Evolutionary conservation across 2,797 vertebrate species (phyloP).

Genomic region (Microctenopoma stevenorrisi): DNA sequence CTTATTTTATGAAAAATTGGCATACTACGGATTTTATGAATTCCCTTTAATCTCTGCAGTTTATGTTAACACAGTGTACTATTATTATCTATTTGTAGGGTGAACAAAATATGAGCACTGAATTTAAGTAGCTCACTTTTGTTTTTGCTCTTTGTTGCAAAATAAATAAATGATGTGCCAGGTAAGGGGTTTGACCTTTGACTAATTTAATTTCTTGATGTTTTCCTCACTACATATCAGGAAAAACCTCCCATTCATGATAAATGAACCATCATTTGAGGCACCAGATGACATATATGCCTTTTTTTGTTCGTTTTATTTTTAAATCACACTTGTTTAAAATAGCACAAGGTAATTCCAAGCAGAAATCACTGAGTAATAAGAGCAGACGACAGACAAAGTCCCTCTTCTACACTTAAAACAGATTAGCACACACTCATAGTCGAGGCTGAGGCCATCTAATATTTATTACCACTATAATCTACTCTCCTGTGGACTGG

Average conservation of each 20-base stretch:
- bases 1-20: neutral
- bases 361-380: slow-evolving; percentile 41
- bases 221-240: too few relatives aligned
- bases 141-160: too few relatives aligned
- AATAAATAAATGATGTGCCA: too few relatives aligned
- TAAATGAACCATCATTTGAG: neutral
- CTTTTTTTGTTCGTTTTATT: neutral
- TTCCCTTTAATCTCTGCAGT: slow-evolving; percentile 14
- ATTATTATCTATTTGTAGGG: slow-evolving; percentile 25
- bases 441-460: slow-evolving; percentile 62
- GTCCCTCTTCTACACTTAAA: slow-evolving; percentile 61
- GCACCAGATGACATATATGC: neutral
- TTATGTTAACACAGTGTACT: slow-evolving; percentile 43
- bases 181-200: too few relatives aligned
- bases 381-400: slow-evolving; percentile 9
- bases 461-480: slow-evolving; percentile 81
- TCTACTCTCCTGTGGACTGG: slow-evolving; percentile 69
- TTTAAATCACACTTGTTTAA: slow-evolving; percentile 1
- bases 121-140: too few relatives aligned
- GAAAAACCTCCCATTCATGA: neutral
- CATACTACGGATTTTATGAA: neutral
- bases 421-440: slow-evolving; percentile 71
- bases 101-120: too few relatives aligned
- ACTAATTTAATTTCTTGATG: too few relatives aligned
- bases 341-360: slow-evolving; percentile 4